These are phyloP conservation scores for Drosophila affinis DNA, from an alignment of 2,888 invertebrate genomes.

Conservation along the genomic window DNA sequence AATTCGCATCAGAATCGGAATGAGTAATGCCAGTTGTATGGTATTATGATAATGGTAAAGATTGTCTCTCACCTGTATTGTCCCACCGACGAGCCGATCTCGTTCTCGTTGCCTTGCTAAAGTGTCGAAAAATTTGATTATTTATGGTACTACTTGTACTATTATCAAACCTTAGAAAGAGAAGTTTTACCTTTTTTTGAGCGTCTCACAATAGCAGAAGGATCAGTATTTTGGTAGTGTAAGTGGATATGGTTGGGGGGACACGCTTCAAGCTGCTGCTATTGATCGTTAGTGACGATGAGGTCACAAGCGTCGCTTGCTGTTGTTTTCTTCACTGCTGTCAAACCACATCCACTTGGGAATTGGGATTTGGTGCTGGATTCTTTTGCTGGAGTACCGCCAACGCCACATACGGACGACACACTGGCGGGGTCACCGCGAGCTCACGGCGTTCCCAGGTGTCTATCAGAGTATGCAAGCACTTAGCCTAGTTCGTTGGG, in stretches of 20 bases:
- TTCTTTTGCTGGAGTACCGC: slow-evolving; percentile 52
- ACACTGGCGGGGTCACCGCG: slow-evolving; percentile 19
- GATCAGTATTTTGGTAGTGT: neutral
- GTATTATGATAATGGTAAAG: neutral
- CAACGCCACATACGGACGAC: slow-evolving; percentile 65
- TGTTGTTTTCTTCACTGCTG: slow-evolving; percentile 12
- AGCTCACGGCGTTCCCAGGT: slow-evolving; percentile 37
- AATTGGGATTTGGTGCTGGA: slow-evolving; percentile 23
- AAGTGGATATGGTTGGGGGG: neutral
- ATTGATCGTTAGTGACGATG: slow-evolving; percentile 44
- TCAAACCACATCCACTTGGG: slow-evolving; percentile 61
- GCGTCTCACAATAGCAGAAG: neutral
- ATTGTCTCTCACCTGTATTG: neutral
- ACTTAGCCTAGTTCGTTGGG: neutral
- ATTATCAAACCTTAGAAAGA: neutral
- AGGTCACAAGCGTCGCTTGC: slow-evolving; percentile 57
- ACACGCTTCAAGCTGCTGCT: neutral
- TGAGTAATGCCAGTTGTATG: slow-evolving; percentile 1
- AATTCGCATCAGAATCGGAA: slow-evolving; percentile 2
- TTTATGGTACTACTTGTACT: neutral
- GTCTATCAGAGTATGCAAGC: slow-evolving; percentile 11
- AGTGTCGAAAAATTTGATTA: neutral
- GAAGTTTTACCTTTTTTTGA: neutral
- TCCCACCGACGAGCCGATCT: neutral
- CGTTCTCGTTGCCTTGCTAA: neutral